phyloP scores from a whole-genome alignment of 2,797 vertebrate species.

The Enteromius paludinosus region DNA sequence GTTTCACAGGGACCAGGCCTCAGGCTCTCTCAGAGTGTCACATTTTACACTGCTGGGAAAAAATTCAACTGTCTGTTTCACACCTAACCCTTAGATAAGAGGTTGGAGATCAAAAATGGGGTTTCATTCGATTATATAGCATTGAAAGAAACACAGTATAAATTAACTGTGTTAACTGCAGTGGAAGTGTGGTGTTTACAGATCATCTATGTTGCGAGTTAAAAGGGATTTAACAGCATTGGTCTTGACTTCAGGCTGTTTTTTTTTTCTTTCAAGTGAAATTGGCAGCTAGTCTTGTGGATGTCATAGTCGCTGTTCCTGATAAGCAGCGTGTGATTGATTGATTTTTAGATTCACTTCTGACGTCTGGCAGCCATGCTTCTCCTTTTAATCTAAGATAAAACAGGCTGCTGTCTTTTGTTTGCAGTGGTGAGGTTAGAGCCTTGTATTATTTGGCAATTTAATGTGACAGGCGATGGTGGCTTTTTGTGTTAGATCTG shows the following conservation, averaged over 20 bases:
- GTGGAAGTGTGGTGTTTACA: neutral
- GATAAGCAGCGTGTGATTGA: slow-evolving; percentile 64
- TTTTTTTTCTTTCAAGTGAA: slow-evolving; percentile 31
- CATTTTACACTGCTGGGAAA: slow-evolving; percentile 40
- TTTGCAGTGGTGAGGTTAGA: slow-evolving; percentile 52
- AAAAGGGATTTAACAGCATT: slow-evolving; percentile 43
- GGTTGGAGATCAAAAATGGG: neutral
- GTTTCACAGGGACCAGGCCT: slow-evolving; percentile 63
- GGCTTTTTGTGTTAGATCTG: slow-evolving; percentile 42
- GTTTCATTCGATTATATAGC: neutral
- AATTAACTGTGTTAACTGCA: neutral
- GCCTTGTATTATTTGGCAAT: slow-evolving; percentile 61
- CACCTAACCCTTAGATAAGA: slow-evolving; percentile 27
- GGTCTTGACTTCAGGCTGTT: neutral
- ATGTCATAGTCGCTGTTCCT: slow-evolving; percentile 45
- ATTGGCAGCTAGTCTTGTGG: slow-evolving; percentile 32
- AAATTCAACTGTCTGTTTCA: slow-evolving; percentile 36
- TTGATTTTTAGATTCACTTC: slow-evolving; percentile 66
- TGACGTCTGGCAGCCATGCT: slow-evolving; percentile 50
- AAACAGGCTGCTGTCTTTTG: slow-evolving; percentile 57
- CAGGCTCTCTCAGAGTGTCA: slow-evolving; percentile 25
- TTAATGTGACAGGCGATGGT: slow-evolving; percentile 47
- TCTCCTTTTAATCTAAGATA: slow-evolving; percentile 63
- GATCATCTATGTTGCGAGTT: slow-evolving; percentile 1
- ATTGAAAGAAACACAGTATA: neutral